phyloP scores from a whole-genome alignment of 1,140 invertebrate species.

The Drosophila tani region DNA sequence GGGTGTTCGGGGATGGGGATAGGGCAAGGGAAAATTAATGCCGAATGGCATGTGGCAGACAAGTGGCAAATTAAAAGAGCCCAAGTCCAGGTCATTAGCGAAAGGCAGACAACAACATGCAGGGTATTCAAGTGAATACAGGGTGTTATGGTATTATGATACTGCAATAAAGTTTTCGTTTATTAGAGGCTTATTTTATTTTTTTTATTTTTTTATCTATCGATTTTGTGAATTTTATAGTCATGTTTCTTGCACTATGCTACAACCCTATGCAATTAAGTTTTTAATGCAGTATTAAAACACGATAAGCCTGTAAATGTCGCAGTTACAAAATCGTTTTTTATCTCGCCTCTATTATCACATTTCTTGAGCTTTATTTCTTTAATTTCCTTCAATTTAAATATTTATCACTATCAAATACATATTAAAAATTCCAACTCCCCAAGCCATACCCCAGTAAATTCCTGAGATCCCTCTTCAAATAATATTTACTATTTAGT shows the following conservation, averaged over 20 bases:
- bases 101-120: slow-evolving; percentile 1
- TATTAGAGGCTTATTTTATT: too few species aligned
- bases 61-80: slow-evolving; percentile 63
- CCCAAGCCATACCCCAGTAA: neutral
- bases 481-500: slow-evolving; percentile 7
- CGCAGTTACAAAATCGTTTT: too few species aligned
- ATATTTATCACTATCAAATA: neutral
- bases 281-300: too few species aligned
- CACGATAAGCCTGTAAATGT: too few species aligned
- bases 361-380: neutral
- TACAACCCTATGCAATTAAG: too few species aligned
- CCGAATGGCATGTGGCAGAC: slow-evolving; percentile 46
- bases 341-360: too few species aligned
- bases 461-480: neutral
- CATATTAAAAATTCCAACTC: neutral
- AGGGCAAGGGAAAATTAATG: slow-evolving; percentile 43
- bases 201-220: too few species aligned
- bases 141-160: neutral
- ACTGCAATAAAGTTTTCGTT: too few species aligned
- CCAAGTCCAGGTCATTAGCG: slow-evolving; percentile 59
- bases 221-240: too few species aligned
- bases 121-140: neutral
- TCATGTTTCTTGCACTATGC: too few species aligned
- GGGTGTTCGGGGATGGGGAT: too few species aligned
- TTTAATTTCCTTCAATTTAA: neutral